Conservation (phyloP, 2,113 vertebrate species). For the Megaceryle torquata region DNA sequence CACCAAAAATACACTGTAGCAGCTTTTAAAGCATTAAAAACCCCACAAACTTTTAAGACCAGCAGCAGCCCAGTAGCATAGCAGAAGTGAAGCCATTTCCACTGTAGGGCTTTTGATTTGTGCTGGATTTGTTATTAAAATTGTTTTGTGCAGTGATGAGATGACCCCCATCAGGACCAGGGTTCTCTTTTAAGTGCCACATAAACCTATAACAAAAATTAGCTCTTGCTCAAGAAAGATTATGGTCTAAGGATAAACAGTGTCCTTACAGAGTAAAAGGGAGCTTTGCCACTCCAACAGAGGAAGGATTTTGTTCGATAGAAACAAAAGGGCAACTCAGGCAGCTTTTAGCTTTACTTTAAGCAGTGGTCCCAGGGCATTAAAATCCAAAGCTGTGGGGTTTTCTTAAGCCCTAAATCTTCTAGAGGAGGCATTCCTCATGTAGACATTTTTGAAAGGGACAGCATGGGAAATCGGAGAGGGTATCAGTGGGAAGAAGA, state of each 20-base stretch:
- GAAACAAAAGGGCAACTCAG: slow-evolving; percentile 11
- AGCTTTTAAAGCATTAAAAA: not conserved
- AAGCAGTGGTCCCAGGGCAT: not conserved
- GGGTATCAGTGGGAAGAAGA: not conserved
- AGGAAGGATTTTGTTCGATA: not conserved
- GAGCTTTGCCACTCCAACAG: not conserved
- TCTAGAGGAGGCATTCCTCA: not conserved
- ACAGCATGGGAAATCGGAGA: not conserved
- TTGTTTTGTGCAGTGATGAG: not conserved
- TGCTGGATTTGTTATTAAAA: not conserved
- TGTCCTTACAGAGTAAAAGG: not conserved
- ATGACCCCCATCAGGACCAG: not conserved
- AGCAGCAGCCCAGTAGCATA: not conserved
- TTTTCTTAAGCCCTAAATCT: not conserved
- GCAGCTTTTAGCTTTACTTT: slow-evolving; percentile 30
- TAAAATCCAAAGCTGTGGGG: not conserved
- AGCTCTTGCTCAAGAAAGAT: slow-evolving; percentile 26
- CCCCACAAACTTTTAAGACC: not conserved
- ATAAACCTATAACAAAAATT: slow-evolving; percentile 35
- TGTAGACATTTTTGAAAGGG: not conserved
- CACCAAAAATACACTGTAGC: not conserved
- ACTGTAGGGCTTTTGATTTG: not conserved
- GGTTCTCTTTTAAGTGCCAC: slow-evolving; percentile 20
- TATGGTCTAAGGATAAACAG: not conserved
- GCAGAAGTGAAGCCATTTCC: not conserved